These are phyloP conservation scores for Craseonycteris thonglongyai DNA, from an alignment of 2,113 vertebrate genomes.

Conservation along the genomic window DNA sequence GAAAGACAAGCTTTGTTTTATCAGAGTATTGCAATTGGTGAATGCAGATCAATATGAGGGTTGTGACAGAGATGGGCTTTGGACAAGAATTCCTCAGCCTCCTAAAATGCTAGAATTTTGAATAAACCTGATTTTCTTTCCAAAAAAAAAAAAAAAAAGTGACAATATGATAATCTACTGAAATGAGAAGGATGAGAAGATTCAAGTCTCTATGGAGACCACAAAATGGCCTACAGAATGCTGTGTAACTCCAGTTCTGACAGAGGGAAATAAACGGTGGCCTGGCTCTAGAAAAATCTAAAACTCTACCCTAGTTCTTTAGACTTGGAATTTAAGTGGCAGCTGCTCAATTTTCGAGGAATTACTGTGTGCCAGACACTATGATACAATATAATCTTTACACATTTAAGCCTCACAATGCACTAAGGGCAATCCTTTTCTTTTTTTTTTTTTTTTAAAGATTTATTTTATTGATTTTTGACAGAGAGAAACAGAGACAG, in stretches of 20 bases:
- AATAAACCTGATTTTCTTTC: too few species aligned
- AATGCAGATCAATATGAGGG: background rate
- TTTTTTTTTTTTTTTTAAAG: too few species aligned
- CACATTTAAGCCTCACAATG: background rate
- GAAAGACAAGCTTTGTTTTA: background rate
- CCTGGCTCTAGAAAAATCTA: background rate
- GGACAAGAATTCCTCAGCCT: too few species aligned
- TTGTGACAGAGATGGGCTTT: too few species aligned
- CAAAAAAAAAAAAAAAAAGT: too few species aligned
- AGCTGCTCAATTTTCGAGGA: background rate
- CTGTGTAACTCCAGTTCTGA: background rate
- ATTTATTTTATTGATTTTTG: too few species aligned
- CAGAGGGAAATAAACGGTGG: background rate
- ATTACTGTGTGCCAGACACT: background rate
- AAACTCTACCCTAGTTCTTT: background rate
- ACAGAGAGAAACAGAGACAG: too few species aligned
- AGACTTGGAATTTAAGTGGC: background rate
- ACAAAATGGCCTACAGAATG: background rate
- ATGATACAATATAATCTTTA: background rate
- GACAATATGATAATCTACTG: background rate
- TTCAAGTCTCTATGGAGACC: background rate
- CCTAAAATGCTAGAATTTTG: too few species aligned
- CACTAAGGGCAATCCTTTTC: background rate
- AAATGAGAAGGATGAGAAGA: background rate
- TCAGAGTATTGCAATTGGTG: background rate